Evolutionary conservation across 2,888 invertebrate species (phyloP), one percentile per base, ranked within the genome.

Genomic region (Rhogogaster chlorosoma): DNA sequence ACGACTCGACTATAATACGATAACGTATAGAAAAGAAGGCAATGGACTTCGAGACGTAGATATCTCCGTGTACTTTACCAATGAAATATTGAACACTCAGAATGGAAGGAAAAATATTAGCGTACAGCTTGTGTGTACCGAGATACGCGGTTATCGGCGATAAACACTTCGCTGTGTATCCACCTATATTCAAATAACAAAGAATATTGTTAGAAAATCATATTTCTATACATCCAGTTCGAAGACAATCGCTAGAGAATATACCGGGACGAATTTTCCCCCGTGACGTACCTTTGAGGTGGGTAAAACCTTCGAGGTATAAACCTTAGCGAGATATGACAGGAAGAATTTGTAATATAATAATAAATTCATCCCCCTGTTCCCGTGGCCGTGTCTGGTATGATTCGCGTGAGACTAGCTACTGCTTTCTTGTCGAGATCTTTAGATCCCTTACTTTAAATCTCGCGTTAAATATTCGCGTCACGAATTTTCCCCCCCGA

Each of bases 391-490:
- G 12, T 29, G 42, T 10, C 42, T 10, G 42, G 12, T 49, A n/a
- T 49, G 49, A n/a, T 6, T 53, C 53, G n/a, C n/a, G 57, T 80
- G 22, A 61, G 36, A 61, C 26, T 36, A 12, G 15, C 38, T 38
- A 22, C 57, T 61, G 26, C 61, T 61, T 36, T 61, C 57, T 61
- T 57, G 22, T 61, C 36, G 38, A 80, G 80, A 80, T 80, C 80
- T 80, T 61, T 80, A 36, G 36, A 61, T 57, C 38, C 80, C 77
- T 77, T 57, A 42, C 18, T 80, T 80, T 61, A 80, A 38, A 61
- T 77, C 53, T 53, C 9, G 53, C 53, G 80, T 80, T 80, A 61
- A 80, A 80, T 80, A 80, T 80, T 80, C 80, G 49, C 26, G 80
- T 10, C 80, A 80, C 80, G 80, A 57, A 49, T 38, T 80, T 38